These are phyloP conservation scores for Danionella dracula DNA, from an alignment of 2,797 vertebrate genomes.

Conservation along the genomic window DNA sequence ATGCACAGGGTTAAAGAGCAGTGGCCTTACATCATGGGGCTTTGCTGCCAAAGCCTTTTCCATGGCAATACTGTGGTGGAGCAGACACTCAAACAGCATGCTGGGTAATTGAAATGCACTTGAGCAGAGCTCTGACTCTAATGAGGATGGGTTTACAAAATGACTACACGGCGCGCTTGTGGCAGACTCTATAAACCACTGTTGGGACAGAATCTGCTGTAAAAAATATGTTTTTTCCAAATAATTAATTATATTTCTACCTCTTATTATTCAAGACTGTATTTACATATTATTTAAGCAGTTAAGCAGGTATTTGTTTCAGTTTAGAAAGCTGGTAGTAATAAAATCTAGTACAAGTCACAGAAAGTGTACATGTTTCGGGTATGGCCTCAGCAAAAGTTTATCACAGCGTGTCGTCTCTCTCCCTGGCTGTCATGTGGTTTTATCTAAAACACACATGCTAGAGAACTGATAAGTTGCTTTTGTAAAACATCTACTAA, in stretches of 20 bases:
- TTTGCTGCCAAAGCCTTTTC: conserved; percentile 58
- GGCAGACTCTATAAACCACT: neutral
- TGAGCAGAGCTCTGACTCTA: conserved; percentile 46
- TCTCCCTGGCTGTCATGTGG: neutral
- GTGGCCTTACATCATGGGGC: conserved; percentile 50
- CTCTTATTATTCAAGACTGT: too few species aligned
- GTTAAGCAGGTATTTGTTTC: neutral
- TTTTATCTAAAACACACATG: conserved; percentile 18
- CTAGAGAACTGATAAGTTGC: neutral
- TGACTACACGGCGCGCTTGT: conserved; percentile 13
- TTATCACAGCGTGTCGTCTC: neutral
- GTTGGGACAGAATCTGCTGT: too few species aligned
- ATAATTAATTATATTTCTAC: too few species aligned
- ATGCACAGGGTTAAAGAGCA: conserved; percentile 48
- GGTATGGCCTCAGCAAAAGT: neutral
- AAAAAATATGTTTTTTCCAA: too few species aligned
- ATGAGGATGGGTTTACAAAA: conserved; percentile 24
- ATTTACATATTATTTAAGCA: neutral
- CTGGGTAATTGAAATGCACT: conserved; percentile 59
- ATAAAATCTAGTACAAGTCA: neutral
- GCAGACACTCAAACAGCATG: conserved; percentile 61
- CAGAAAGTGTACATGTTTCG: neutral
- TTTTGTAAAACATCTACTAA: conserved; percentile 17
- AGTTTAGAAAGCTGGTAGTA: neutral
- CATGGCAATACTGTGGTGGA: conserved; percentile 61